phyloP scores from a whole-genome alignment of 2,113 vertebrate species.

The Gallinago undulata region DNA sequence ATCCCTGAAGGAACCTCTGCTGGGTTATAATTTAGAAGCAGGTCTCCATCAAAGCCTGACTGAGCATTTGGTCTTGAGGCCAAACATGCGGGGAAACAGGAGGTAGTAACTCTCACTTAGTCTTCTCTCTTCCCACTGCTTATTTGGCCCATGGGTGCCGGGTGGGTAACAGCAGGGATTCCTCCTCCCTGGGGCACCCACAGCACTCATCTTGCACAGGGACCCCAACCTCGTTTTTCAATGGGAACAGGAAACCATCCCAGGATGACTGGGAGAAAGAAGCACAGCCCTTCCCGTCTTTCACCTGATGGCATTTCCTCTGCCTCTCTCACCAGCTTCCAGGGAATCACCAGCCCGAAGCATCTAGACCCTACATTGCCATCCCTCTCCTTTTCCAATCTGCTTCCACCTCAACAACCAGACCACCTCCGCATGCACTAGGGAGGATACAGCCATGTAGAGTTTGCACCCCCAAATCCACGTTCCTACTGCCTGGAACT shows the following conservation, averaged over 20 bases:
- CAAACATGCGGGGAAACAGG: neutral
- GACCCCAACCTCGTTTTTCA: neutral
- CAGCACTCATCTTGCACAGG: neutral
- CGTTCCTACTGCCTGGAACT: conserved; percentile 48
- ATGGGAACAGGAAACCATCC: neutral
- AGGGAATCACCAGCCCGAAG: neutral
- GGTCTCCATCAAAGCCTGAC: neutral
- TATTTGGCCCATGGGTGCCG: neutral
- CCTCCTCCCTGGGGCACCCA: neutral
- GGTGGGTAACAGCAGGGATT: neutral
- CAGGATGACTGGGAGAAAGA: neutral
- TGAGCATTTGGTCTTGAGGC: neutral
- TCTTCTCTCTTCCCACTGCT: neutral
- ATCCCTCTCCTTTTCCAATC: neutral
- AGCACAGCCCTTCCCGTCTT: neutral
- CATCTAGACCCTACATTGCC: neutral
- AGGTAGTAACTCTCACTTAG: neutral
- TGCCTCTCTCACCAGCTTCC: neutral
- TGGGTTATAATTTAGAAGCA: neutral
- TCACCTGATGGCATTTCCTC: neutral
- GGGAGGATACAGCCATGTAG: neutral
- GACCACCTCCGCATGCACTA: neutral
- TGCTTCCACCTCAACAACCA: neutral
- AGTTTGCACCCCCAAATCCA: neutral
- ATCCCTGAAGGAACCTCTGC: neutral